These are phyloP conservation scores for Drosophila yakuba DNA, from an alignment of 1,140 invertebrate genomes.

Conservation along the genomic window DNA sequence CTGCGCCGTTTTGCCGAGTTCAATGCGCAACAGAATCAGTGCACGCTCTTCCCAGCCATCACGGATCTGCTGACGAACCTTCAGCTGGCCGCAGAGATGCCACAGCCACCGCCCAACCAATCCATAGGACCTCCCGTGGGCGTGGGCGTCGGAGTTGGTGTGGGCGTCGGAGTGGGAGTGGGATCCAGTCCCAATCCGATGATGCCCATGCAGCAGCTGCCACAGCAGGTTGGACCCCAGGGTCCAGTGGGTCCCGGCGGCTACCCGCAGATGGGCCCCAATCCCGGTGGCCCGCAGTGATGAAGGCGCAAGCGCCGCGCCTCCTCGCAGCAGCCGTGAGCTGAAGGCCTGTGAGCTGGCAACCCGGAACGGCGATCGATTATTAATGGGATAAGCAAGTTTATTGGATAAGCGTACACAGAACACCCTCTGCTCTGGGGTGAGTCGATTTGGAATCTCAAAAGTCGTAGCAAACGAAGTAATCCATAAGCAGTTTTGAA, in stretches of 20 bases:
- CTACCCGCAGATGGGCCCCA: slow-evolving; percentile 71
- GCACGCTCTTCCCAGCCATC: slow-evolving; percentile 94
- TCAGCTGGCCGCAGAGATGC: slow-evolving; percentile 89
- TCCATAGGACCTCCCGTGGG: slow-evolving; percentile 70
- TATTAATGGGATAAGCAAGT: slow-evolving; percentile 13
- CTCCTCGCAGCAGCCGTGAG: slow-evolving; percentile 69
- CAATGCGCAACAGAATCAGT: slow-evolving; percentile 89
- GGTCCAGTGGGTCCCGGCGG: slow-evolving; percentile 62
- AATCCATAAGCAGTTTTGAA: not conserved
- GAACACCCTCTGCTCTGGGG: not conserved
- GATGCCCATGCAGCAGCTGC: slow-evolving; percentile 85
- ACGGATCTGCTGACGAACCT: slow-evolving; percentile 93
- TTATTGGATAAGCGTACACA: not conserved
- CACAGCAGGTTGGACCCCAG: slow-evolving; percentile 72
- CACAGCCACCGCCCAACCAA: slow-evolving; percentile 83
- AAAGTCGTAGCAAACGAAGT: not conserved
- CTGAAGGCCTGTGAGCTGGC: slow-evolving; percentile 27
- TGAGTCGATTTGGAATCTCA: slow-evolving; percentile 7
- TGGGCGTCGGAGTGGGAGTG: slow-evolving; percentile 78
- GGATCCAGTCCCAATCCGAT: slow-evolving; percentile 86
- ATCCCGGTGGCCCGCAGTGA: slow-evolving; percentile 80
- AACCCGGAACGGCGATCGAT: slow-evolving; percentile 38
- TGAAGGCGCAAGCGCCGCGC: slow-evolving; percentile 84
- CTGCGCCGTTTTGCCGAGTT: slow-evolving; percentile 89
- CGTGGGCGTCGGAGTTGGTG: slow-evolving; percentile 55